Conservation (phyloP, 2,113 vertebrate genomes). For the Pelobates fuscus region DNA sequence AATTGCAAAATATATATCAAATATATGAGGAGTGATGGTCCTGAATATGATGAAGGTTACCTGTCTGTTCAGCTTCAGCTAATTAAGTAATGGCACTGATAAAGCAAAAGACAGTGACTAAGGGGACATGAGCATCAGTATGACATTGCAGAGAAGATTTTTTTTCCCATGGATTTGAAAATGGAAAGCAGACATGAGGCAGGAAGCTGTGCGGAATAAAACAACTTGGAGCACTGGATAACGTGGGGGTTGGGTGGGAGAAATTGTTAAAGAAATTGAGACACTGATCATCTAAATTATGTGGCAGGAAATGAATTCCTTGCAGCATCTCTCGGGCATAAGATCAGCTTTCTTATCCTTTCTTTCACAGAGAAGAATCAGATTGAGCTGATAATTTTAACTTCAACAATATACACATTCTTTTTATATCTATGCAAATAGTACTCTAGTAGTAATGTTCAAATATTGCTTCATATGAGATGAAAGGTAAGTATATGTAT, state of each 20-base stretch:
- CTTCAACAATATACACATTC: no score
- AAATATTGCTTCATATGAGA: no score
- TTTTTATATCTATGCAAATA: no score
- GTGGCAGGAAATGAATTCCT: conserved; percentile 75
- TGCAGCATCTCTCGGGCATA: conserved; percentile 64
- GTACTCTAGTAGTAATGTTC: no score
- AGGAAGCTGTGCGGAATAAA: conserved; percentile 63
- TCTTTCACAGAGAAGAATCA: conserved; percentile 24
- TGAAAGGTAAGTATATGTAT: no score
- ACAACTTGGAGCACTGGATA: conserved; percentile 51
- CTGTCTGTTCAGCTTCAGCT: conserved; percentile 54
- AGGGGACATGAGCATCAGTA: not conserved
- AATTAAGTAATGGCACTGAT: conserved; percentile 50
- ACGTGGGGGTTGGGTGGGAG: conserved; percentile 54
- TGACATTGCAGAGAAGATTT: conserved; percentile 55
- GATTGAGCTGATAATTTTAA: not conserved
- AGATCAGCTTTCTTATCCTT: conserved; percentile 50
- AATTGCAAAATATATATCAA: conserved; percentile 31
- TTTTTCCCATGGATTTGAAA: conserved; percentile 76
- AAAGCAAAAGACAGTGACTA: conserved; percentile 42
- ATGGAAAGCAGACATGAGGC: conserved; percentile 66
- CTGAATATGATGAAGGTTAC: conserved; percentile 49
- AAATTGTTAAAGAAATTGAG: conserved; percentile 50
- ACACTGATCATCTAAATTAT: conserved; percentile 68
- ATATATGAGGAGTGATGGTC: conserved; percentile 35